These are phyloP conservation scores for Petrocephalus sullivani DNA, from an alignment of 2,797 vertebrate species.

Conservation along the genomic window DNA sequence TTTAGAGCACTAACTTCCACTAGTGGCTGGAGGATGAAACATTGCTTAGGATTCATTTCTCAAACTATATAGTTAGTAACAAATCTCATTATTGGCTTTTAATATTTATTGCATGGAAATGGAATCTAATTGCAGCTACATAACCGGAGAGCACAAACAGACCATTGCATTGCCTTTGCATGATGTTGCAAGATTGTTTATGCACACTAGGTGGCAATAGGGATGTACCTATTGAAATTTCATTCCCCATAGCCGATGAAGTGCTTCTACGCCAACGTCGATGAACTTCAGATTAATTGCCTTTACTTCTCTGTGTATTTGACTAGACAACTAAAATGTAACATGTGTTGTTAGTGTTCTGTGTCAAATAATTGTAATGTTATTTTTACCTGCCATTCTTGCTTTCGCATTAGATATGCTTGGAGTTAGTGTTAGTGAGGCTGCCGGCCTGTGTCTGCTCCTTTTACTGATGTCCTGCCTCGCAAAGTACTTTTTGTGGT, in stretches of 20 bases:
- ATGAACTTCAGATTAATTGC: conserved; percentile 1
- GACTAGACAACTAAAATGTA: background rate
- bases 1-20: background rate
- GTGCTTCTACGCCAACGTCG: background rate
- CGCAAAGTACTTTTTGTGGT: background rate
- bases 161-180: background rate
- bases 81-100: background rate
- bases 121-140: background rate
- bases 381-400: background rate
- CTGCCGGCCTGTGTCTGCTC: background rate
- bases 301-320: background rate
- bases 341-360: background rate
- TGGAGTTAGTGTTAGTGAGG: background rate
- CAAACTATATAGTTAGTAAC: background rate
- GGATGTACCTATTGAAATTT: background rate
- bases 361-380: background rate
- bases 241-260: background rate
- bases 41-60: background rate
- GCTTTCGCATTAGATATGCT: background rate
- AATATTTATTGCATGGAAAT: background rate
- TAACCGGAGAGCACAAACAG: background rate
- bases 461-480: background rate
- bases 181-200: background rate
- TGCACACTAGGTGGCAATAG: conserved; percentile 8
- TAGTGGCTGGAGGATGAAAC: background rate